Base-by-base conservation (phyloP, 2,888 invertebrate genomes). In the Hirtodrosophila cameraria region DNA sequence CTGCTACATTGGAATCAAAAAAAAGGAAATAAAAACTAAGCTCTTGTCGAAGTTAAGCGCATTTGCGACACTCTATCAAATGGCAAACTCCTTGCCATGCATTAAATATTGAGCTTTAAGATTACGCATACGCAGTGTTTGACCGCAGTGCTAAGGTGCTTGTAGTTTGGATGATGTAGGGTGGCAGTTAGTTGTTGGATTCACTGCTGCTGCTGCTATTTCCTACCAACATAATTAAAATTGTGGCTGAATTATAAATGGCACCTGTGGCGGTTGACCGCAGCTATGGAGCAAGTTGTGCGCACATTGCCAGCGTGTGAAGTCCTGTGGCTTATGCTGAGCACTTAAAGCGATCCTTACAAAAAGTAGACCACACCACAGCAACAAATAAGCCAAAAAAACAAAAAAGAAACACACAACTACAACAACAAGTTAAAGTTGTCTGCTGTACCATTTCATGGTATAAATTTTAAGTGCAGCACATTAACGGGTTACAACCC, bases 391-490 rank as follows among this genome's bases (percentile, higher is more conserved):
- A 31, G 35, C 36, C 27, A 54, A 53, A 54, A n/a, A 55, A 50
- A 36, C 15, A 31, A 39, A 15, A 28, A 36, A 27, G 23, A 2
- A 31, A n/a, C n/a, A n/a, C 7, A 16, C 6, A 48, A 41, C 13
- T 31, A 42, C 11, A 9, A 23, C 6, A 13, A 33, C 65, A 59
- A 65, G 54, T 84, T 81, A 73, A 80, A 81, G 78, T 78, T 80
- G 78, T 82, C 80, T 82, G 67, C 83, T 64, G 52, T 59, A 63
- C 49, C 71, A 68, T 63, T 83, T 65, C 63, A 59, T 64, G 48
- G 41, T 62, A 81, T 84, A 84, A 74, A 82, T 81, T 84, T 84
- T 84, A 81, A 84, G 80, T 78, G 85, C 80, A 78, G 52, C 58
- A 78, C 80, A 81, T 84, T 84, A 81, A 79, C 76, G 78, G 64